Evolutionary conservation across 1,140 invertebrate species (phyloP), one percentile per base, ranked within the genome.

Genomic region (Limonius californicus): DNA sequence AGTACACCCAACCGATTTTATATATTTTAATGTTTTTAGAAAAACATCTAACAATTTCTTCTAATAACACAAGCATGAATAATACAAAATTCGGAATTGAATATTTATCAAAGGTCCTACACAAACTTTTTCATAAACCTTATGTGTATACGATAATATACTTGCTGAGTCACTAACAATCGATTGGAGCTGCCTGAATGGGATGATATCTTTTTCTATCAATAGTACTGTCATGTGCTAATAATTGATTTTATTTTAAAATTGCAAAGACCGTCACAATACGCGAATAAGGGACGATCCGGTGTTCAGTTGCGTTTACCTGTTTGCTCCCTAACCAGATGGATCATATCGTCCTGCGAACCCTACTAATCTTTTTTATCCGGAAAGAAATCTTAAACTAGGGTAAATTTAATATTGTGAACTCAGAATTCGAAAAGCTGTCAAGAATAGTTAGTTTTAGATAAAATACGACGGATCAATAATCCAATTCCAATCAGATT

Each of bases 231-330:
- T 39, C 35, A 39, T 39, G 35, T 39, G 35, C 35, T 39, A 39
- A 39, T 39, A 39, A 39, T 39, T 39, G 35, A 39, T 39, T 39
- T 39, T n/a, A 39, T 39, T 39, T 39, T 39, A 39, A 39, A 39
- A 39, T 39, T 39, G 35, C 35, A 39, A 14, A 39, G 35, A 39
- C 23, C 35, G 35, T 39, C 35, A 39, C 35, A 39, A 39, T 12
- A 39, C 35, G 8, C n/a, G 35, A 39, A 39, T 27, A 27, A 27
- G 35, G 35, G 35, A 12, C 23, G 23, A 14, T 39, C 35, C 35
- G 8, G 35, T 39, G 35, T 39, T 39, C 35, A 39, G 35, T 39
- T 39, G n/a, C 35, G n/a, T 39, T 39, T 39, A 39, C 35, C 35
- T 39, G 35, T 39, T 39, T 14, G 35, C n/a, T 39, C 35, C 35